Percentiles rank a stretch among this genome's conserved stretches.
These are phyloP conservation scores for Delichon dasypus DNA, from an alignment of 2,797 vertebrate genomes.

Conservation along the genomic window DNA sequence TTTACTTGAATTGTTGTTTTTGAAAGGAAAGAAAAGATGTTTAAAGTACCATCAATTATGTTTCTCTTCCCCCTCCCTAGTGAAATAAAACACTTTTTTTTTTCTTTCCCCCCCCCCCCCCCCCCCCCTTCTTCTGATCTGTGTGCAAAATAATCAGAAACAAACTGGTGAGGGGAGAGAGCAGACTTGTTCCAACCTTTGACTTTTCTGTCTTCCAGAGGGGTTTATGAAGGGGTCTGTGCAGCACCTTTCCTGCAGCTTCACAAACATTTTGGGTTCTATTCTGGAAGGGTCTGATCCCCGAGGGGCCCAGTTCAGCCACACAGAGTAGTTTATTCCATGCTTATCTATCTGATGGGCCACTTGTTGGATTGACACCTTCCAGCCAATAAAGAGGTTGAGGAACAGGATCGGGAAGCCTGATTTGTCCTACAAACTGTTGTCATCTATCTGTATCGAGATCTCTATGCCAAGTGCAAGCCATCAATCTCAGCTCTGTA, in stretches of 20 bases:
- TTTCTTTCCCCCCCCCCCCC: too few species aligned
- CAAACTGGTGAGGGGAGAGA: neutral
- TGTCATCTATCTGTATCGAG: neutral
- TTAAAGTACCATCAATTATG: neutral
- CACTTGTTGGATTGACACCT: neutral
- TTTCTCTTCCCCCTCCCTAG: neutral
- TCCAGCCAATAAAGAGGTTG: neutral
- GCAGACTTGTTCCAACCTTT: neutral
- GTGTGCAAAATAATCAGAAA: constrained; percentile 28
- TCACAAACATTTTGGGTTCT: neutral
- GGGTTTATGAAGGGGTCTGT: neutral
- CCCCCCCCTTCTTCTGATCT: neutral
- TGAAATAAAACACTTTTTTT: neutral
- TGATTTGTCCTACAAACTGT: neutral
- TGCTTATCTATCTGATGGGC: neutral
- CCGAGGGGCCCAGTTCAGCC: neutral
- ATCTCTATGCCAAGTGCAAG: neutral
- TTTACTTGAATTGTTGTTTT: constrained; percentile 23
- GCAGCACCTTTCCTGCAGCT: neutral
- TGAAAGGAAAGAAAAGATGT: constrained; percentile 19
- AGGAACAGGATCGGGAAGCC: neutral
- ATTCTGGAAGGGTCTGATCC: neutral
- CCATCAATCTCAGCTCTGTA: neutral
- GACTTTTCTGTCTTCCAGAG: neutral
- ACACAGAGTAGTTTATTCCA: neutral